These are phyloP conservation scores for Chirona hameri DNA, from an alignment of 2,888 invertebrate species.

Conservation along the genomic window DNA sequence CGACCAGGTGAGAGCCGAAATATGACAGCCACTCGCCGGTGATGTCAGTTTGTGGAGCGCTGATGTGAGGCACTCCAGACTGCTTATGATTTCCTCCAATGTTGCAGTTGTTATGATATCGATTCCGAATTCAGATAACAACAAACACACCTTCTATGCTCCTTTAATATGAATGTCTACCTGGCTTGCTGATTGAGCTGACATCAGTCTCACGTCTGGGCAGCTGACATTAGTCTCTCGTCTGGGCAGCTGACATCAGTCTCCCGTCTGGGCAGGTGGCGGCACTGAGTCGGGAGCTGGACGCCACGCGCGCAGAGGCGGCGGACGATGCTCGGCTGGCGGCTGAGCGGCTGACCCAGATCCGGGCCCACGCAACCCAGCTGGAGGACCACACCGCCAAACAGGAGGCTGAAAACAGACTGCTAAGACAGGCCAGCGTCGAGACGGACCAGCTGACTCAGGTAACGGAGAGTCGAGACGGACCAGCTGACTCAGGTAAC, in stretches of 20 bases:
- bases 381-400: neutral
- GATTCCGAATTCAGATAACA: too few relatives aligned
- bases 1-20: neutral
- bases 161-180: too few relatives aligned
- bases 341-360: neutral
- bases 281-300: neutral
- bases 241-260: neutral
- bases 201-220: too few relatives aligned
- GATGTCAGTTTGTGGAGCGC: too few relatives aligned
- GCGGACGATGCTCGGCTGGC: neutral
- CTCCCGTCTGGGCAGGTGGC: neutral
- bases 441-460: neutral
- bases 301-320: neutral
- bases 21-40: too few relatives aligned
- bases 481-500: neutral
- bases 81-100: too few relatives aligned
- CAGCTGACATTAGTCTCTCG: too few relatives aligned
- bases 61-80: too few relatives aligned
- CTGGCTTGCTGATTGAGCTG: too few relatives aligned
- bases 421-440: constrained; percentile 6
- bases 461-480: neutral
- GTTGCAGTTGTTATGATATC: too few relatives aligned
- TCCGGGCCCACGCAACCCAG: neutral
- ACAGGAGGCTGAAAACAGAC: neutral
- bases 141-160: too few relatives aligned